Base-by-base conservation (phyloP, 1,140 invertebrate species). In the Lithobius niger region DNA sequence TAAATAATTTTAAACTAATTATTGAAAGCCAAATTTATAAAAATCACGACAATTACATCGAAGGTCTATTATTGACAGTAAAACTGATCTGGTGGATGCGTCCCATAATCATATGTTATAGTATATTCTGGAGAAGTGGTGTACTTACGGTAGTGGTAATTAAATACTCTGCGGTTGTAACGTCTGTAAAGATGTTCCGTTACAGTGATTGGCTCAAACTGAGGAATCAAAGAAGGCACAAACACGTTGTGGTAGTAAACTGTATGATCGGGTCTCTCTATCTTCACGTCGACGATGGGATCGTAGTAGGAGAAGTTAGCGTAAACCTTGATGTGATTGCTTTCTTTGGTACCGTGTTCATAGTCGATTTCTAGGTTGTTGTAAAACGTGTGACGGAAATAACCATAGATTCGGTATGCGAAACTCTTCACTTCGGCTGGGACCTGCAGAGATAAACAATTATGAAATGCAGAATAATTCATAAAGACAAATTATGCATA, bases 341-440 rank as follows among this genome's bases (percentile, higher is more conserved):
- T 19, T 27, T 6, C 18, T 16, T 45, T 18, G 27, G 3, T 31
- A 6, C 15, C 53, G 3, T 25, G 6, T 4, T 6, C 13, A 13
- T 10, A 18, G 3, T 15, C n/a, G 3, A 28, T 25, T 55, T 55
- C 40, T 3, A 55, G 15, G 18, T 55, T 48, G n/a, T 48, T 27
- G 42, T 55, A 55, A 43, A 28, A 55, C 19, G 10, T 18, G 25
- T 55, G 53, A 21, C 42, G 36, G 24, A 55, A 48, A 4, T 18
- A 55, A 10, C 16, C 4, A 19, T 24, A 50, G 13, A 50, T 26
- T 24, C 48, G 13, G 4, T 25, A 25, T 22, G 19, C 4, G 27
- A 16, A 10, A 6, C 13, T 19, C 19, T 50, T 50, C 13, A 27
- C 24, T 24, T 50, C 13, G 10, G 10, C 19, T 4, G 48, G 48